Evolutionary conservation across 2,797 vertebrate genomes (phyloP).

Genomic region (Rhabdomys pumilio): DNA sequence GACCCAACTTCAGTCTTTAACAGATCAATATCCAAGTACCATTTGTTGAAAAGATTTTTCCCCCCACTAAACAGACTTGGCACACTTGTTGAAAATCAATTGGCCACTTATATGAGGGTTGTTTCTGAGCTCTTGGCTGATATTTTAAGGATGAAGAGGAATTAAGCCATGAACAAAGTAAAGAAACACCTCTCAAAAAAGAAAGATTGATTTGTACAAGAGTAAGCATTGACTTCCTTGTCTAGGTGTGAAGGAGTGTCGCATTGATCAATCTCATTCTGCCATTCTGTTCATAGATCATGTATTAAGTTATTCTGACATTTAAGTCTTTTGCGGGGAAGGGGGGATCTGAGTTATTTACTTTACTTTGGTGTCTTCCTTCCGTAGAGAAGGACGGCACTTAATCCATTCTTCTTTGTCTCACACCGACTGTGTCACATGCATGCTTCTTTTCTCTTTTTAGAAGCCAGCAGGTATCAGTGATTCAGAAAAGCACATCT

Average conservation of each 20-base stretch:
- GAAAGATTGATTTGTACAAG: conserved; percentile 15
- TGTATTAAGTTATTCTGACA: conserved; percentile 38
- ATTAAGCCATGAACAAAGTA: conserved; percentile 58
- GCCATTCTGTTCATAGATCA: not conserved
- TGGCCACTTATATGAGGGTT: not conserved
- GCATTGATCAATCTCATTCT: not conserved
- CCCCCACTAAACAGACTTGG: not conserved
- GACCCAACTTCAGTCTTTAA: not conserved
- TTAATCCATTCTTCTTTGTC: conserved; percentile 17
- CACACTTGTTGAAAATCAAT: conserved; percentile 52
- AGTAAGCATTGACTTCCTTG: conserved; percentile 1
- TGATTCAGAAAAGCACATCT: conserved; percentile 55
- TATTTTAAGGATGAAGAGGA: conserved; percentile 51
- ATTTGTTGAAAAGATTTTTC: conserved; percentile 65
- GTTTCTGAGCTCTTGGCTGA: not conserved
- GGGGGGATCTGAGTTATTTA: not conserved
- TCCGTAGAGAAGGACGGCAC: conserved; percentile 1
- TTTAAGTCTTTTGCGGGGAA: not conserved
- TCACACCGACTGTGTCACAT: not conserved
- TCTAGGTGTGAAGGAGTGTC: not conserved
- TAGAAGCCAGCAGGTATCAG: not conserved
- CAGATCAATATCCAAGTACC: not conserved
- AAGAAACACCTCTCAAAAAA: not conserved
- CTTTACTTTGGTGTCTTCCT: not conserved
- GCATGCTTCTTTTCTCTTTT: not conserved